Conservation (phyloP, 2,797 vertebrate genomes). For the Acanthornis magna region DNA sequence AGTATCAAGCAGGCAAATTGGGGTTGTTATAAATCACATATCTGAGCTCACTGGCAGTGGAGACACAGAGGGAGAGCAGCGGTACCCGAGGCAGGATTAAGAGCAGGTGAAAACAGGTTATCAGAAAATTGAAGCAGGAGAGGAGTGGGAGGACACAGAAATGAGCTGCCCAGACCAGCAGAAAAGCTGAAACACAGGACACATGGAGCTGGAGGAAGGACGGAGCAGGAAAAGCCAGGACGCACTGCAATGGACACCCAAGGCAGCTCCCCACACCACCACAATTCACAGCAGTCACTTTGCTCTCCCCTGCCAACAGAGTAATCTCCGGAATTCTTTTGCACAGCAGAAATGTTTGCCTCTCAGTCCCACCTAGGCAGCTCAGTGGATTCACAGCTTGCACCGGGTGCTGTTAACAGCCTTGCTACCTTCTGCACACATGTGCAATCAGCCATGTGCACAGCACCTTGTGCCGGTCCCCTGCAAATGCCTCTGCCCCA, state of each 20-base stretch:
- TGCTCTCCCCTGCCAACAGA: background rate
- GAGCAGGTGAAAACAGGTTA: background rate
- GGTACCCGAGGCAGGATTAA: rapidly evolving
- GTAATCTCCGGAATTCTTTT: background rate
- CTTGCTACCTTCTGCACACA: background rate
- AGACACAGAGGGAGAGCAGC: background rate
- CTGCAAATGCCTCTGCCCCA: background rate
- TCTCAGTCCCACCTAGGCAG: background rate
- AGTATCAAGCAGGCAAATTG: background rate
- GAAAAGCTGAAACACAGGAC: background rate
- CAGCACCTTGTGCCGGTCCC: background rate
- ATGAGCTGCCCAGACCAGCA: background rate
- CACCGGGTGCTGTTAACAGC: background rate
- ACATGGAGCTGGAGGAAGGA: rapidly evolving
- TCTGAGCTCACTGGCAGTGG: background rate
- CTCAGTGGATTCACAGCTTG: background rate
- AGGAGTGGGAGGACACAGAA: background rate
- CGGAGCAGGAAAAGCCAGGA: background rate
- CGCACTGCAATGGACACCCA: rapidly evolving
- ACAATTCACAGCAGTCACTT: background rate
- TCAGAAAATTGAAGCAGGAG: background rate
- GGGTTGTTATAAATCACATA: background rate
- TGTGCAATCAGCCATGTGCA: background rate
- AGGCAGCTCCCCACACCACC: background rate
- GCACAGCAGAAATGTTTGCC: background rate